Evolutionary conservation across 2,797 vertebrate species (phyloP).

Genomic region (Pseudochirops corinnae): DNA sequence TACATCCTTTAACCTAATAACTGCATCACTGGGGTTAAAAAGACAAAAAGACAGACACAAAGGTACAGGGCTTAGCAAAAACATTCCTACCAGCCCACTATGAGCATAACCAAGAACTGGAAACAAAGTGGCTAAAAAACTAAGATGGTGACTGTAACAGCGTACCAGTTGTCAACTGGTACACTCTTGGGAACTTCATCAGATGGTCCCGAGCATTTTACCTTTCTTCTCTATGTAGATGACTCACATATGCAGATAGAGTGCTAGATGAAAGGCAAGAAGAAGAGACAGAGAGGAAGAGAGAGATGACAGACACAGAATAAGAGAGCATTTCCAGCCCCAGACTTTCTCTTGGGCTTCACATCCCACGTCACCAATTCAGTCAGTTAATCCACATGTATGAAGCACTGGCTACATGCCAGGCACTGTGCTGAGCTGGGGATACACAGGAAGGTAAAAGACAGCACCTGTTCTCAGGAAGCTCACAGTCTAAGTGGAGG

Average conservation of each 20-base stretch:
- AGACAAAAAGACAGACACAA: neutral
- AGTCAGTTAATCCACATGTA: neutral
- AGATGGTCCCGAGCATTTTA: too few relatives aligned
- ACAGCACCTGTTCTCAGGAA: neutral
- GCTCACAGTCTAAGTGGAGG: neutral
- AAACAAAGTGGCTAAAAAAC: neutral
- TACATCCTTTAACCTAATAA: neutral
- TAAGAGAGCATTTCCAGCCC: neutral
- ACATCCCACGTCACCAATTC: neutral
- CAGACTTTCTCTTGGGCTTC: neutral
- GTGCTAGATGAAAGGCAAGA: neutral
- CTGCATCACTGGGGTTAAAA: neutral
- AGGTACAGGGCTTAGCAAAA: neutral
- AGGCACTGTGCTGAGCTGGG: neutral
- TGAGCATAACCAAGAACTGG: neutral
- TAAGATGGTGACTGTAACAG: neutral
- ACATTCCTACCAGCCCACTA: neutral
- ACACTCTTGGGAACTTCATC: neutral
- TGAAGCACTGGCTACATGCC: neutral
- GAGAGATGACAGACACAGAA: too few relatives aligned
- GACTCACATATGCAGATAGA: neutral
- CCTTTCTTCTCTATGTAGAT: neutral
- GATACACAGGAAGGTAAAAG: neutral
- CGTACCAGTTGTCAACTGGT: accelerated
- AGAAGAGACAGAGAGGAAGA: neutral